Evolutionary conservation across 2,797 vertebrate species (phyloP), one percentile per base, ranked within the genome.

Genomic region (Anabacerthia variegaticeps): DNA sequence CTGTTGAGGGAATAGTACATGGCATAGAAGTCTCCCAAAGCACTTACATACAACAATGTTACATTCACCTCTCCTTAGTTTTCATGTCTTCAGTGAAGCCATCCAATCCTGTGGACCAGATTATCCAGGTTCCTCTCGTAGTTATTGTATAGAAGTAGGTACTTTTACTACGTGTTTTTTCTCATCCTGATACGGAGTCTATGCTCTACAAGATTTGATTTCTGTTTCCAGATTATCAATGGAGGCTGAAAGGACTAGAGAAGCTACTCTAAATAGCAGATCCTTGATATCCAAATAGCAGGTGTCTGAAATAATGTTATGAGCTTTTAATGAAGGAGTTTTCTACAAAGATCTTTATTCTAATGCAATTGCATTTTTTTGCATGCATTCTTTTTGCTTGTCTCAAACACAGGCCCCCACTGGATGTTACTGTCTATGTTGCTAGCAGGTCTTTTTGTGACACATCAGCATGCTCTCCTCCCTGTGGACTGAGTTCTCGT

Each of bases 321-420:
- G 67, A 48, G 19, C 13, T 89, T 94, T 81, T 83, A 74, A 80
- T 28, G 27, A 80, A 73, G 37, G 27, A 19, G 12, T 58, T 77
- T 68, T 26, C 19, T 1, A 5, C 36, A 59, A 62, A 82, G 58
- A 8, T 43, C n/a, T 77, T 93, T 67, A 74, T 83, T 91, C 14
- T n/a, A 58, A 30, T 30, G 14, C 14, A 68, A 28, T 2, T 48
- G 10, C 16, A 30, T 49, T 95, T 94, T 94, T 69, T 69, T 30
- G 21, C 67, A 21, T 2, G 3, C 14, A 20, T 85, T 92, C 59
- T n/a, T 56, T 32, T 56, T 59, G 19, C 30, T 72, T 48, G 7
- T 49, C 15, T 82, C 0, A 0, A 88, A 30, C 27, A 44, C 32
- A 61, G 22, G 34, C 2, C 21, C 12, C 14, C 37, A 13, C 1